Evolutionary conservation across 2,113 vertebrate species (phyloP), one percentile per base, ranked within the genome.

Genomic region (Calyptommatus sinebrachiatus): DNA sequence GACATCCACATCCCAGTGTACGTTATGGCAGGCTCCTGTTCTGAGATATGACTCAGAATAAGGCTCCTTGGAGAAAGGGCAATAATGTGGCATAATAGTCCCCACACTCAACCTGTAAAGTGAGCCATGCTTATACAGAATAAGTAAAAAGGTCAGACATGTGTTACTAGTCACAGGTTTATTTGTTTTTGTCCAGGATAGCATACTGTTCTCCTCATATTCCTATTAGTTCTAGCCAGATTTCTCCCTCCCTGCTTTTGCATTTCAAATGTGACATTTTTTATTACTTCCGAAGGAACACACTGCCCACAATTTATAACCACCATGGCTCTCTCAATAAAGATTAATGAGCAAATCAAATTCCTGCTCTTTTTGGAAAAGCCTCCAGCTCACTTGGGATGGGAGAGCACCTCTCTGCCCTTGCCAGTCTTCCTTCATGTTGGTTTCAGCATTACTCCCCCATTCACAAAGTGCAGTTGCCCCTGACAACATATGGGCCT

Each of bases 321-420:
- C 26, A 45, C 72, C 75, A 68, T 8, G 24, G 50, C 50, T 46
- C 65, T 45, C 31, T 75, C 72, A 18, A 61, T 80, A 68, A 74
- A 74, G 72, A 80, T 69, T 68, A 81, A 74, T 75, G 65, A 69
- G 2, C 18, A 35, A 61, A 21, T 61, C 50, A 60, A 12, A 35
- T 48, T 61, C 61, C 50, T 69, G 4, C 57, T 73, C 62, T 28
- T 35, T 80, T 29, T 41, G 29, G 24, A 24, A 29, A 53, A 73
- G 66, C 10, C 41, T 65, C 28, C 16, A 67, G 28, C 61, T 66
- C 35, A 46, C 74, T 62, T 66, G 75, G 46, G n/a, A n/a, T 29
- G n/a, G n/a, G 2, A 50, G 29, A 48, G 24, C 71, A 68, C 31
- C 29, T 71, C 16, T 11, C 24, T 8, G 50, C 70, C 77, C 67